Evolutionary conservation across 2,113 vertebrate species (phyloP), one percentile per base, ranked within the genome.

Genomic region (Microtus oregoni): DNA sequence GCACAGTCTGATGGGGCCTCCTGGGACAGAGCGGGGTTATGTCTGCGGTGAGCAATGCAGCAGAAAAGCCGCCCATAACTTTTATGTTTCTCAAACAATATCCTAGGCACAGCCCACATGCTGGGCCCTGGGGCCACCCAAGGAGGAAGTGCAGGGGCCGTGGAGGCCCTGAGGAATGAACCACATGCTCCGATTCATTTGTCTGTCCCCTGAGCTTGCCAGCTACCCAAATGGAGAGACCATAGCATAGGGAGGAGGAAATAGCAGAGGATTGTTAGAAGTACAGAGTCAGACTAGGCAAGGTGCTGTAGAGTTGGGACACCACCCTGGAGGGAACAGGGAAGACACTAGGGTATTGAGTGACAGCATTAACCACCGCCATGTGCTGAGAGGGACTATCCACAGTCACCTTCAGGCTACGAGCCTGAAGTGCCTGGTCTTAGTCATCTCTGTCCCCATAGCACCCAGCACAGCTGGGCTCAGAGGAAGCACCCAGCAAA

Each of bases 11-110:
- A 24, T 0, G 7, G 70, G 79, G 95, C 79, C 92, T 73, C 58
- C 35, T 0, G 52, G 50, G 55, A 44, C 24, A 20, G 73, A 82
- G 65, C 38, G 73, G 41, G 47, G 52, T 70, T 4, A 6, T 1
- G 14, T 87, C 44, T 89, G 86, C 1, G 77, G 94, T 73, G 17
- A 96, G 82, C 32, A 13, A 30, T 82, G 76, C 92, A 55, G 92
- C 50, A 78, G 76, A 70, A 94, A 95, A 91, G 67, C 77, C 0
- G 1, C 83, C 77, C 50, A 24, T 52, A 68, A 93, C 85, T 76
- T 76, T 9, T 0, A 73, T 65, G 81, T 86, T 92, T 88, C 86
- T 67, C 70, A 44, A 89, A 87, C 35, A 79, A 65, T 44, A 72
- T 90, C 35, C 85, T 81, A 50, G 83, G 32, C 58, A 55, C 63